Evolutionary conservation across 2,797 vertebrate species (phyloP).

Genomic region (Danio tinwini): DNA sequence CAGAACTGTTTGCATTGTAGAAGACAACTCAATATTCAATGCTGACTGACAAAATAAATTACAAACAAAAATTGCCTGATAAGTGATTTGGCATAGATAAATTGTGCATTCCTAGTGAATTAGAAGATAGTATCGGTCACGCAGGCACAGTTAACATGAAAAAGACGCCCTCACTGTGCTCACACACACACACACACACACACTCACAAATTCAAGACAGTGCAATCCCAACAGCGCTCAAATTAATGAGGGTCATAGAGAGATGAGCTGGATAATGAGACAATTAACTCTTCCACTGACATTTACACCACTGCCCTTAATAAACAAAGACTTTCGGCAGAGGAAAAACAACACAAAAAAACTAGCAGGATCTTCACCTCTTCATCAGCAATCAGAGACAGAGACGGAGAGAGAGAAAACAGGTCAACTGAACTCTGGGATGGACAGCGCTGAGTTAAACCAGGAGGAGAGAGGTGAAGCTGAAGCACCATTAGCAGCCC

Average conservation of each 20-base stretch:
- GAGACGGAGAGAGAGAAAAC: constrained; percentile 35
- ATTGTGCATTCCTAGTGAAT: background rate
- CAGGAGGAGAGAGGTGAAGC: constrained; percentile 39
- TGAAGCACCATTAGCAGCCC: constrained; percentile 60
- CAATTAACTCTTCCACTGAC: constrained; percentile 65
- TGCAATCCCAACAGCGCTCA: constrained; percentile 62
- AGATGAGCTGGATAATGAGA: constrained; percentile 64
- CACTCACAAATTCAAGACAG: constrained; percentile 36
- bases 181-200: constrained; percentile 24
- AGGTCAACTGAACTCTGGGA: constrained; percentile 60
- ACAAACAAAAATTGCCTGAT: background rate
- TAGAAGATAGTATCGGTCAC: background rate
- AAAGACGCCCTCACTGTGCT: constrained; percentile 3
- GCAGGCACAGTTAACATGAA: background rate
- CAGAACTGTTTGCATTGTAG: too few relatives aligned
- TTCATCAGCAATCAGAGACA: background rate
- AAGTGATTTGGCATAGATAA: background rate
- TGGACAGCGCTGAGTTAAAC: constrained; percentile 50
- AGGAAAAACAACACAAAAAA: constrained; percentile 29
- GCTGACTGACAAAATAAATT: background rate
- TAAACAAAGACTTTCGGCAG: constrained; percentile 49
- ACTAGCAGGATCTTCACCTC: constrained; percentile 26
- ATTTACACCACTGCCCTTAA: constrained; percentile 60
- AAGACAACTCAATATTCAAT: background rate
- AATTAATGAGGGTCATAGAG: constrained; percentile 67